Conservation (phyloP, 2,797 vertebrate genomes). For the Hippoglossus hippoglossus region DNA sequence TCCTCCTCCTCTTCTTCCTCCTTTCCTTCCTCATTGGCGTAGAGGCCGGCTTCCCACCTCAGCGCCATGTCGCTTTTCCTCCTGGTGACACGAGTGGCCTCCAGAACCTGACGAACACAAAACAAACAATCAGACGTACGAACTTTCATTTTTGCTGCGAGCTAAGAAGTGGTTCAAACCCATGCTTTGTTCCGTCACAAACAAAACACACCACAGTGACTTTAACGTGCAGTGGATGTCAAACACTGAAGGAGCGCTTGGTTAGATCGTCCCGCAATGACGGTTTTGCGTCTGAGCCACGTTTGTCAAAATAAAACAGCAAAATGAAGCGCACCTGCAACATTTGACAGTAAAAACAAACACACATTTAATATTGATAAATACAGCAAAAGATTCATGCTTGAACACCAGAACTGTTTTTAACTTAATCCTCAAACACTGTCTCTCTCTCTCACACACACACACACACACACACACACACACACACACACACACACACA, state of each 20-base stretch:
- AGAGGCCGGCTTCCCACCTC: constrained; percentile 81
- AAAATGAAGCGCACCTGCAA: constrained; percentile 37
- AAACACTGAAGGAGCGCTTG: constrained; percentile 47
- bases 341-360: constrained; percentile 22
- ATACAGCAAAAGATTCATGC: constrained; percentile 38
- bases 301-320: neutral
- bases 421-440: neutral
- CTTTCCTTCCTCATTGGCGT: constrained; percentile 68
- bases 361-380: neutral
- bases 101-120: constrained; percentile 88
- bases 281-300: neutral
- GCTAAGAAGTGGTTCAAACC: neutral
- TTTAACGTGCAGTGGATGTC: constrained; percentile 58
- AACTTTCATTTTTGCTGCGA: neutral
- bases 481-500: constrained; percentile 1
- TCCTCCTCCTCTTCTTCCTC: constrained; percentile 76
- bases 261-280: neutral
- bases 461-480: constrained; percentile 1
- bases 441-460: neutral
- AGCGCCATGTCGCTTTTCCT: constrained; percentile 93
- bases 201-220: constrained; percentile 25
- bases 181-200: constrained; percentile 26
- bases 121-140: constrained; percentile 32
- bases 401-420: neutral
- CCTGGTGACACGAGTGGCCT: constrained; percentile 95